These are phyloP conservation scores for Penaeus chinensis DNA, from an alignment of 1,140 invertebrate species.

Conservation along the genomic window DNA sequence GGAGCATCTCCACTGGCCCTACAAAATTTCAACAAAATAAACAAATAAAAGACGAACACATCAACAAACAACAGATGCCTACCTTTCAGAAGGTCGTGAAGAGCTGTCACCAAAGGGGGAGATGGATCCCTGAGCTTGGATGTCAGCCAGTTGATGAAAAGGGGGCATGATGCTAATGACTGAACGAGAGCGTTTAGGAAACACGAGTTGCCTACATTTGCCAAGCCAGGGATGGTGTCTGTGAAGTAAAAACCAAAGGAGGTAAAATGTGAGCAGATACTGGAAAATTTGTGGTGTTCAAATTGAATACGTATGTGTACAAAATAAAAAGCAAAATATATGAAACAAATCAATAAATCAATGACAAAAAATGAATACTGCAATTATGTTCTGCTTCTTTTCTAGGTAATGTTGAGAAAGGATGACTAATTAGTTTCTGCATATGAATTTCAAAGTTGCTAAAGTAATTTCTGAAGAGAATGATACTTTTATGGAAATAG, in stretches of 20 bases:
- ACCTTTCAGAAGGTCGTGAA: constrained; percentile 53
- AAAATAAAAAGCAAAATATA: too few relatives aligned
- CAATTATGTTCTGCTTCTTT: too few relatives aligned
- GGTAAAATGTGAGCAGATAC: neutral
- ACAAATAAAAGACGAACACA: neutral
- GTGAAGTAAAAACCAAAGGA: neutral
- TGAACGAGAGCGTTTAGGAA: constrained; percentile 89
- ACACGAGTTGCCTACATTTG: constrained; percentile 87
- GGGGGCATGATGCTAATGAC: constrained; percentile 81
- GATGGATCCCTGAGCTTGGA: neutral
- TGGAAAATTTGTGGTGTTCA: neutral
- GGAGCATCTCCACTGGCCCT: too few relatives aligned
- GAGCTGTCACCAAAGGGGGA: constrained; percentile 42
- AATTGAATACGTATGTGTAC: neutral
- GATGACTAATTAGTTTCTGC: too few relatives aligned
- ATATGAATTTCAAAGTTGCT: too few relatives aligned
- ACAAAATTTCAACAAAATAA: neutral
- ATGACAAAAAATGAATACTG: too few relatives aligned
- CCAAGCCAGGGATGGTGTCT: constrained; percentile 74
- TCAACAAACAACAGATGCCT: neutral
- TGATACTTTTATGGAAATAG: too few relatives aligned
- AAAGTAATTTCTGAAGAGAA: too few relatives aligned
- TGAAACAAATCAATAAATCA: too few relatives aligned
- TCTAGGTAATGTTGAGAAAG: too few relatives aligned
- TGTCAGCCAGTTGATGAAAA: constrained; percentile 82